Base-by-base conservation (phyloP, 2,797 vertebrate genomes). In the Halcyon leucocephala region DNA sequence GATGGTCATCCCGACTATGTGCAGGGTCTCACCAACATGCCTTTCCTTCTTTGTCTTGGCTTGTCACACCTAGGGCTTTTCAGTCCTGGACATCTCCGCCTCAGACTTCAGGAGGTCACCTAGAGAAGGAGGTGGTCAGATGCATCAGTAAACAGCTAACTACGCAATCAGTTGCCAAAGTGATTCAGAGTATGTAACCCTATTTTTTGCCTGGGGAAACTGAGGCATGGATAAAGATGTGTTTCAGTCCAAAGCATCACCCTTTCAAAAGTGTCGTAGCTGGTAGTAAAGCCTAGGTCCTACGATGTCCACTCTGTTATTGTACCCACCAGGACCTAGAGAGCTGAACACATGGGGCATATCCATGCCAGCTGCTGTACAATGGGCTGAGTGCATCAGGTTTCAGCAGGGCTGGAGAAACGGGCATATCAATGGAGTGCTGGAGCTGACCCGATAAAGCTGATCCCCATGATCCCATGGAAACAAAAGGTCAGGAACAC, bases 1-100 rank as follows among this genome's bases (percentile, higher is more conserved):
- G 25, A 25, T 1, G 6, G 39, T 42, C 0, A 0, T 33, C 19
- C 46, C 1, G 2, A n/a, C 14, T 42, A 86, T 83, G 44, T 16
- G 17, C 58, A 35, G 20, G 11, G 52, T 44, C 44, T 70, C 55
- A 37, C 33, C 48, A n/a, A 15, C 31, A 8, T 0, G 0, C n/a
- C 35, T 92, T 58, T 58, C 20, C 48, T 22, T 70, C 67, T 79
- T 70, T 55, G 51, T 64, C 46, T 72, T 82, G 46, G 17, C 22
- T 82, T 79, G 46, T 71, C 69, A 42, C 31, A 54, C 3, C 24
- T 21, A 33, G 28, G 42, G 29, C 35, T 82, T 92, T 79, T 72
- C 57, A 92, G 31, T 82, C 7, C 28, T 49, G 42, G 52, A 29
- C 28, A 41, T 73, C 41, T 79, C 42, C 26, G 21, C 55, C 57